Evolutionary conservation across 2,113 vertebrate species (phyloP).

Genomic region (Passer montanus): DNA sequence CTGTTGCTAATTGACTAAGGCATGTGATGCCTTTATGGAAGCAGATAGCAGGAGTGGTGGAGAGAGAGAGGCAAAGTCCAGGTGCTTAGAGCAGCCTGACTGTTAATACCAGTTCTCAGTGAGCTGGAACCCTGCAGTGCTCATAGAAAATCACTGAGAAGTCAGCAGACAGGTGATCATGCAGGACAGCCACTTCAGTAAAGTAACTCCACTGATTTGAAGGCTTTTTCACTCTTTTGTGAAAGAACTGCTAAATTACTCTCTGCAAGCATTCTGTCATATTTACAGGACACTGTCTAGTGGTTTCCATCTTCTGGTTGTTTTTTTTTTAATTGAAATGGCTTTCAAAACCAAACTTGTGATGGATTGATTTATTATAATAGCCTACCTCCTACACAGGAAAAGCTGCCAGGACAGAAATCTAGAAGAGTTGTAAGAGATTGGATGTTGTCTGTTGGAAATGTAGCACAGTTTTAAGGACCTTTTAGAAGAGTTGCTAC

Average conservation of each 20-base stretch:
- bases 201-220: background rate
- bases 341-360: background rate
- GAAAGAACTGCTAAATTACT: background rate
- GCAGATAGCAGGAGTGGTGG: background rate
- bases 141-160: background rate
- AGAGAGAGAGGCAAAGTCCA: background rate
- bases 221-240: background rate
- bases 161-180: background rate
- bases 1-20: background rate
- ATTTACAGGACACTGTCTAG: background rate
- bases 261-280: background rate
- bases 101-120: background rate
- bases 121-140: background rate
- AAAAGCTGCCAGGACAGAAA: background rate
- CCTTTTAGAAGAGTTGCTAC: background rate
- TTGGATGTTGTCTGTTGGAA: background rate
- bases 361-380: background rate
- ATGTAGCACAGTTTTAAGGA: background rate
- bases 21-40: background rate
- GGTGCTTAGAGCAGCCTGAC: background rate
- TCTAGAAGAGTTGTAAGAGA: background rate
- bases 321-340: background rate
- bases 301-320: background rate
- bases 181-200: background rate
- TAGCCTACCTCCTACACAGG: fast-evolving